Evolutionary conservation across 2,888 invertebrate species (phyloP), one percentile per base, ranked within the genome.

Genomic region (Hirtodrosophila cameraria): DNA sequence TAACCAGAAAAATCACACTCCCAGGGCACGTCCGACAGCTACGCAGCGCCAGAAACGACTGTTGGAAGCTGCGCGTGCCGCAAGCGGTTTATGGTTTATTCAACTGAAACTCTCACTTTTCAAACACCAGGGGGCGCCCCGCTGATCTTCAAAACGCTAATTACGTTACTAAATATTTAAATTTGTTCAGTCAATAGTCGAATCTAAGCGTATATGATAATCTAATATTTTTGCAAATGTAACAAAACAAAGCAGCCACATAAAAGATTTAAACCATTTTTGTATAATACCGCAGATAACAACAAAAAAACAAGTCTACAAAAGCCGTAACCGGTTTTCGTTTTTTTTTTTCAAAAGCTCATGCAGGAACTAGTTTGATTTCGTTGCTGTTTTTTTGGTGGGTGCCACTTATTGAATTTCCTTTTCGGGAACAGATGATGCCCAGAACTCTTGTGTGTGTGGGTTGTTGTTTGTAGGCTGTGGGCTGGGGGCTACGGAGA

Each of bases 371-470:
- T 75, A 73, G 78, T 79, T 79, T 79, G 49, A 65, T 46, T 73
- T 73, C 53, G 55, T 63, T 64, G 63, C 57, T 58, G 15, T 55
- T 3, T 6, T 23, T 23, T 23, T 79, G 67, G 54, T 63, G 42
- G 36, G 39, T 28, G 31, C 33, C 36, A 25, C 50, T 59, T 65
- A 66, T 45, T 54, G 42, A 59, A 75, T 84, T 84, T 80, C 80
- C 84, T 84, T 80, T 80, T 84, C 59, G 73, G 84, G 84, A 83
- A 84, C 84, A 81, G 54, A 84, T 84, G 84, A 73, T 80, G 81
- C 58, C 53, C 62, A 82, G 82, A 78, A 81, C 78, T 45, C 38
- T 66, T 50, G 31, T 28, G 33, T 38, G 31, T 31, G 8, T 50
- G 20, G 42, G 31, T 31, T 41, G 25, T 20, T 11, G 7, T 12